Conservation (phyloP, 2,797 vertebrate genomes). For the Avahi laniger region DNA sequence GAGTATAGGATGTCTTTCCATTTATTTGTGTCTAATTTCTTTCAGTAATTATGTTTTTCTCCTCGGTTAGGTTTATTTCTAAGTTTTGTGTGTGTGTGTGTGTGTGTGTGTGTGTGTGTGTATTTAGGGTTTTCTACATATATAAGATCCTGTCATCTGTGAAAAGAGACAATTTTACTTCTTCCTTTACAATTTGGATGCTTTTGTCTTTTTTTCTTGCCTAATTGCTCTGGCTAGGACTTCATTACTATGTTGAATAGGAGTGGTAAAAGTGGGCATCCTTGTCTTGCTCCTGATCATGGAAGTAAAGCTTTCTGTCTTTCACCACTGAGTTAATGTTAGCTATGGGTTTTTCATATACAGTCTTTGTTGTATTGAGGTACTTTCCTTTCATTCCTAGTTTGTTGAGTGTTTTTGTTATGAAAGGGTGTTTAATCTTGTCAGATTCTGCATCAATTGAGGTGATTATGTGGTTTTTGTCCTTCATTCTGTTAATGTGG, state of each 20-base stretch:
- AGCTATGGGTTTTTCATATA: background rate
- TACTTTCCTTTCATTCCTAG: background rate
- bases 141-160: background rate
- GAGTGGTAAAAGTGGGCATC: background rate
- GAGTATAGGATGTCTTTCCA: background rate
- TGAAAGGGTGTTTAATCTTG: background rate
- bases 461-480: background rate
- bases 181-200: background rate
- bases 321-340: background rate
- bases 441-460: background rate
- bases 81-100: background rate
- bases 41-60: background rate
- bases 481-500: background rate
- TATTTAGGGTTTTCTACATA: background rate
- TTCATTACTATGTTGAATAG: background rate
- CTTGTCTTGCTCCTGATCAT: background rate
- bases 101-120: background rate
- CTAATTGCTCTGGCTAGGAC: background rate
- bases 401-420: background rate
- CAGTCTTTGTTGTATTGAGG: background rate
- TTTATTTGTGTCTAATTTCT: background rate
- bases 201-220: background rate
- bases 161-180: background rate
- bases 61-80: background rate
- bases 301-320: background rate